Evolutionary conservation across 2,888 invertebrate species (phyloP).

Genomic region (Drosophila gaucha): DNA sequence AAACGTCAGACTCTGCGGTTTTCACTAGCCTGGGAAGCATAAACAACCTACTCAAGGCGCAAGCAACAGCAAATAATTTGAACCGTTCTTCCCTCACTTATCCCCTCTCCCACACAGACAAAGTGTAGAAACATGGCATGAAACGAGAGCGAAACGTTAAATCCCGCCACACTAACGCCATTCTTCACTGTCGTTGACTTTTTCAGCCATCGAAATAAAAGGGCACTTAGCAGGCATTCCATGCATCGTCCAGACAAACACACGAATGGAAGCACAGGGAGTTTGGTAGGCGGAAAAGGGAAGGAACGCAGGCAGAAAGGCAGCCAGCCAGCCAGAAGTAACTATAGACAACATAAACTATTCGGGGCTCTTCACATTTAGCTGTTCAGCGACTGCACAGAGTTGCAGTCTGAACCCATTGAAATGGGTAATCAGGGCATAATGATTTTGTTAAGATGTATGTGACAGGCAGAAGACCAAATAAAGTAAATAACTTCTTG

Average conservation of each 20-base stretch:
- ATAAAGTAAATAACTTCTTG: no score
- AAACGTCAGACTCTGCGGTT: constrained; percentile 41
- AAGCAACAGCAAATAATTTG: constrained; percentile 63
- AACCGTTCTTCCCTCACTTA: constrained; percentile 10
- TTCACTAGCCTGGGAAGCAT: constrained; percentile 45
- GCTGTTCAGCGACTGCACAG: constrained; percentile 42
- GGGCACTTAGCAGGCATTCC: constrained; percentile 57
- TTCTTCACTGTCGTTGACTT: constrained; percentile 48
- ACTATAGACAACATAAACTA: constrained; percentile 47
- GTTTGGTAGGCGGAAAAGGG: neutral
- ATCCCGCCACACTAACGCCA: constrained; percentile 37
- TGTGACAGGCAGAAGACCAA: neutral
- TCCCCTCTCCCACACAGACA: neutral
- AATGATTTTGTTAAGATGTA: neutral
- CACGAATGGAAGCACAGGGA: neutral
- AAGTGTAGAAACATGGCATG: constrained; percentile 23
- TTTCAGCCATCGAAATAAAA: constrained; percentile 62
- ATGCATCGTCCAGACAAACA: constrained; percentile 18
- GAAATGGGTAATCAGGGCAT: neutral
- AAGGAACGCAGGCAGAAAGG: no score
- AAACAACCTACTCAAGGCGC: constrained; percentile 60
- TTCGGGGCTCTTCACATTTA: constrained; percentile 64
- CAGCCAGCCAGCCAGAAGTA: constrained; percentile 1
- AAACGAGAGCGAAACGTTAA: constrained; percentile 4
- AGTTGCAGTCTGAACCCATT: constrained; percentile 20